Conservation (phyloP, 2,888 invertebrate genomes). For the Agrochola lychnidis region DNA sequence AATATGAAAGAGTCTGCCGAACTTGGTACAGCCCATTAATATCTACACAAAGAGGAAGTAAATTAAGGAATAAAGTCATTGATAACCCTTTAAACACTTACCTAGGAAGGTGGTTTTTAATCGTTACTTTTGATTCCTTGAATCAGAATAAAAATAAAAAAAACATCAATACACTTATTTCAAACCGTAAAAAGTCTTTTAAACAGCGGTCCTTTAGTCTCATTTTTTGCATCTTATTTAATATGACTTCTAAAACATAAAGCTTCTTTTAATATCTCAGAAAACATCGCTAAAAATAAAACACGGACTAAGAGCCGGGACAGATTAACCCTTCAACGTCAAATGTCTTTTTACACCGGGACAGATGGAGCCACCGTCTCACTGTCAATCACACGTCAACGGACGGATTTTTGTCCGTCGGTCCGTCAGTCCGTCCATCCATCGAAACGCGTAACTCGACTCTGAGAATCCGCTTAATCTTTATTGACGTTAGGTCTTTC, state of each 20-base stretch:
- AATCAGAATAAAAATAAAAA: background rate
- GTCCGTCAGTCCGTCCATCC: slow-evolving; percentile 76
- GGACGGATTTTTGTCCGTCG: slow-evolving; percentile 75
- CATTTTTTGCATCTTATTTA: slow-evolving; percentile 28
- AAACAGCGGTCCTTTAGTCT: slow-evolving; percentile 10
- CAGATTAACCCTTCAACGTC: slow-evolving; percentile 72
- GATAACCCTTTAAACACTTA: background rate
- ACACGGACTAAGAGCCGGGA: slow-evolving; percentile 50
- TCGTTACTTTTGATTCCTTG: background rate
- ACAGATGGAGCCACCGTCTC: slow-evolving; percentile 68
- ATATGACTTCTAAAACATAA: slow-evolving; percentile 30
- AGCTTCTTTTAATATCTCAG: slow-evolving; percentile 43
- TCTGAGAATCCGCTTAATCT: slow-evolving; percentile 80
- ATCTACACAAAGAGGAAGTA: background rate
- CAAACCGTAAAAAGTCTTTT: slow-evolving; percentile 4
- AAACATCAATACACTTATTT: slow-evolving; percentile 9
- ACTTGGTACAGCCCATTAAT: background rate
- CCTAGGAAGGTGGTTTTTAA: background rate
- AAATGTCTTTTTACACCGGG: slow-evolving; percentile 62
- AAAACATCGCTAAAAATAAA: slow-evolving; percentile 57
- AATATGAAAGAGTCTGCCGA: background rate
- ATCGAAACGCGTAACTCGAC: slow-evolving; percentile 74
- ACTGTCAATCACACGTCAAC: slow-evolving; percentile 81
- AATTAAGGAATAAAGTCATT: background rate
- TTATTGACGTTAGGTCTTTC: slow-evolving; percentile 76